These are phyloP conservation scores for Augochlora pura DNA, from an alignment of 1,140 invertebrate species.

Conservation along the genomic window DNA sequence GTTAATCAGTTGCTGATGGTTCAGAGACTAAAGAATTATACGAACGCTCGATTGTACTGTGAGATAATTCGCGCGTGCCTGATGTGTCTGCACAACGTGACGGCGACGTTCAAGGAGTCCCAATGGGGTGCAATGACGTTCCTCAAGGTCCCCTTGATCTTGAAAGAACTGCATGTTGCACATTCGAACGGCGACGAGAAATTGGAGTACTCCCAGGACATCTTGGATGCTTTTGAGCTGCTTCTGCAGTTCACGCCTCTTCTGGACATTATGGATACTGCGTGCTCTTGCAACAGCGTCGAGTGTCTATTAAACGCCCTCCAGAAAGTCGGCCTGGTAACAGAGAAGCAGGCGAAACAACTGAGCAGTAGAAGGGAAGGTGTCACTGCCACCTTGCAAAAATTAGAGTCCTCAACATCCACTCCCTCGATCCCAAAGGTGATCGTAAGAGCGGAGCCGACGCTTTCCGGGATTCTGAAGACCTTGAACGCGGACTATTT, in stretches of 20 bases:
- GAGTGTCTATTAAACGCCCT: constrained; percentile 92
- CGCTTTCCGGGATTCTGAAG: constrained; percentile 92
- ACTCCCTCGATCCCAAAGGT: constrained; percentile 86
- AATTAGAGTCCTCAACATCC: constrained; percentile 83
- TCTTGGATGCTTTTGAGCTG: constrained; percentile 91
- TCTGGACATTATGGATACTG: constrained; percentile 93
- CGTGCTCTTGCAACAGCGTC: constrained; percentile 92
- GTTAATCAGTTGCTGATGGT: constrained; percentile 91
- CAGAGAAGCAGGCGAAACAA: constrained; percentile 87
- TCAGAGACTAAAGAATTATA: constrained; percentile 89
- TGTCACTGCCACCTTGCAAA: constrained; percentile 80
- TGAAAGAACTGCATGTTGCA: constrained; percentile 85
- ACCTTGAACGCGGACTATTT: constrained; percentile 92
- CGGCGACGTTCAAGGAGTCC: constrained; percentile 88
- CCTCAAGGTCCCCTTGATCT: constrained; percentile 91
- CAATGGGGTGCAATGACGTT: constrained; percentile 97
- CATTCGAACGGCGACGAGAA: constrained; percentile 80
- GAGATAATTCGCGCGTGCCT: constrained; percentile 94
- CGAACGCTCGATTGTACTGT: constrained; percentile 88
- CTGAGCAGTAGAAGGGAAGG: constrained; percentile 85
- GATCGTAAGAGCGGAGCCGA: constrained; percentile 92
- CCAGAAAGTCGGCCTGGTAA: constrained; percentile 89
- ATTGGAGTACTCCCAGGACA: constrained; percentile 85
- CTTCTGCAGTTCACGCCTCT: constrained; percentile 90
- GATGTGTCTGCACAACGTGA: constrained; percentile 91